These are phyloP conservation scores for Oscheius onirici DNA, from an alignment of 2,888 invertebrate genomes.

Conservation along the genomic window DNA sequence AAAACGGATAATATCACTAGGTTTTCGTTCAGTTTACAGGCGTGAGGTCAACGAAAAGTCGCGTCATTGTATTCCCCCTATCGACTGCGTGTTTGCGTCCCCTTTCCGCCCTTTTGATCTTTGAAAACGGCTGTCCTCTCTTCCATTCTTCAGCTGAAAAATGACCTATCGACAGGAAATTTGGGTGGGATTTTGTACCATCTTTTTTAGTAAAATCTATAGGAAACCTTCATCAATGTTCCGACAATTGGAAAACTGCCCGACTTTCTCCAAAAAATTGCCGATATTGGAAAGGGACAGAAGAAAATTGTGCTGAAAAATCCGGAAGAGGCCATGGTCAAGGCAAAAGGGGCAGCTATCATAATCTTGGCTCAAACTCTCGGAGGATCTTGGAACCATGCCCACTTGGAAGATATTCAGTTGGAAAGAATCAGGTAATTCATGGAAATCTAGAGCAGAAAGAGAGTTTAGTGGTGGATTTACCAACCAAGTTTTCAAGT, in stretches of 20 bases:
- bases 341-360: neutral
- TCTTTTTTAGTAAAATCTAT: neutral
- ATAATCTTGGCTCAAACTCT: neutral
- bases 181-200: neutral
- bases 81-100: too few relatives aligned
- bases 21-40: too few relatives aligned
- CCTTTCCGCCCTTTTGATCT: neutral
- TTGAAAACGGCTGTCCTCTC: neutral
- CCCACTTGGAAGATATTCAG: neutral
- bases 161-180: neutral
- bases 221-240: slow-evolving; percentile 1
- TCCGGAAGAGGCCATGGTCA: neutral
- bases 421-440: neutral
- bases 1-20: too few relatives aligned
- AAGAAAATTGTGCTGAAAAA: neutral
- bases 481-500: slow-evolving; percentile 18
- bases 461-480: slow-evolving; percentile 3
- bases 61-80: too few relatives aligned
- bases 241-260: neutral
- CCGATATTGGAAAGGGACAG: neutral
- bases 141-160: neutral
- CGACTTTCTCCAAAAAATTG: slow-evolving; percentile 13
- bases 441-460: neutral
- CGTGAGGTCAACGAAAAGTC: too few relatives aligned
- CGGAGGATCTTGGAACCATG: neutral